Base-by-base conservation (phyloP, 2,797 vertebrate species). In the Apodemus agrarius region DNA sequence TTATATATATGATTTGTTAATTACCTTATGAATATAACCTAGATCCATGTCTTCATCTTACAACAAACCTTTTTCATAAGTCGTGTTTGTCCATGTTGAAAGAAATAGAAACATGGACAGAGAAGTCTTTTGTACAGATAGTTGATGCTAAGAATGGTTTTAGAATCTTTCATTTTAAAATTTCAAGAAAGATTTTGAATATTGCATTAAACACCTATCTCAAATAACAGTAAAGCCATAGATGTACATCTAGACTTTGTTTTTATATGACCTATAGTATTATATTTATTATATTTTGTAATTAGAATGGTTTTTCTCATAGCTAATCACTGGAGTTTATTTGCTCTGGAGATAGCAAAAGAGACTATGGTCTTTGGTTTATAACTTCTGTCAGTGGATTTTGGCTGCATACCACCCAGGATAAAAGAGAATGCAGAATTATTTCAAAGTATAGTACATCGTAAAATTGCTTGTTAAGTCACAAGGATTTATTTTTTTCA, bases 221-320 rank as follows among this genome's bases (percentile, higher is more conserved):
- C 85, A 9, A 76, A 65, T 86, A 86, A 86, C 86, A 46, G 40
- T 31, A 87, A 87, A 88, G 80, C 22, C 87, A 3, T 65, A 75
- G 17, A 40, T 31, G 93, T 86, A 83, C 17, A 81, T 40, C 61
- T 40, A 95, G 10, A 19, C 83, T 92, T 93, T 92, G 72, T 95
- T 97, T 74, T 89, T 87, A 84, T 85, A 17, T 92, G n/a, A 65
- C 80, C 49, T 95, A 2, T 84, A 80, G 52, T 89, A 19, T 96
- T 93, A 31, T 37, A 43, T 81, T 94, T 97, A 63, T 40, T 95
- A 0, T 94, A 74, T 90, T 96, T 94, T 90, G 2, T 94, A 89
- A 63, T 80, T 96, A 89, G n/a, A 87, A 54, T 95, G 83, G 90
- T 93, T 95, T 96, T 96, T 22, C 40, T 94, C 7, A 37, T 37